Percentiles rank a stretch among this genome's conserved stretches.
Evolutionary conservation across 2,113 vertebrate species (phyloP).

Genomic region (Synodontis membranacea): DNA sequence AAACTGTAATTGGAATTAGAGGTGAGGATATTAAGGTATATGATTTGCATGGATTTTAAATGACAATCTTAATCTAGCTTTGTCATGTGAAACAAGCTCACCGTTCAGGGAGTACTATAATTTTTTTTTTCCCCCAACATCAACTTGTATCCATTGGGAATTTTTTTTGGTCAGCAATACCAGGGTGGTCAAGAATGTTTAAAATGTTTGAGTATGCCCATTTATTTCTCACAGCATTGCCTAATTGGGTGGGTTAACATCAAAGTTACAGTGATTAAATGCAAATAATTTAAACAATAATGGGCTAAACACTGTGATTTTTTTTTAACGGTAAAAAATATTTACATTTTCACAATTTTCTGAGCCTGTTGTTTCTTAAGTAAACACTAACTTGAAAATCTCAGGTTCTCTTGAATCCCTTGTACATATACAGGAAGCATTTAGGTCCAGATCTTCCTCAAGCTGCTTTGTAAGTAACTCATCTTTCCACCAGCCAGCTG

Average conservation of each 20-base stretch:
- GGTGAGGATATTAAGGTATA: neutral
- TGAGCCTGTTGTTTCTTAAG: neutral
- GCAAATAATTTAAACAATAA: neutral
- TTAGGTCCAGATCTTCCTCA: slow-evolving; percentile 1
- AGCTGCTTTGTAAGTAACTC: slow-evolving; percentile 42
- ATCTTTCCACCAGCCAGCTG: slow-evolving; percentile 53
- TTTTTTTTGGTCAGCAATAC: slow-evolving; percentile 7
- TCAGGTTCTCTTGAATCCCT: neutral
- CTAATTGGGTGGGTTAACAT: neutral
- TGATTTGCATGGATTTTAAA: neutral
- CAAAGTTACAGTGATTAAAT: neutral
- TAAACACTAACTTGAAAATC: neutral
- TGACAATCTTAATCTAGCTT: neutral
- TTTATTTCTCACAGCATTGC: neutral
- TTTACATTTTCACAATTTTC: neutral
- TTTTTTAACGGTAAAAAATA: neutral
- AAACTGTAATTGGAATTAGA: neutral
- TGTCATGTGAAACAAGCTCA: neutral
- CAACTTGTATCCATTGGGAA: neutral
- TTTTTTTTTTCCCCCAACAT: neutral
- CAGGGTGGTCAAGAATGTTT: neutral
- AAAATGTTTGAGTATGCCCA: neutral
- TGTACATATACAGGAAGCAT: slow-evolving; percentile 1
- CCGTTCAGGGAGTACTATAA: neutral
- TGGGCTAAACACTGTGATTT: neutral